Base-by-base conservation (phyloP, 2,797 vertebrate genomes). In the Sebastes oblongus region DNA sequence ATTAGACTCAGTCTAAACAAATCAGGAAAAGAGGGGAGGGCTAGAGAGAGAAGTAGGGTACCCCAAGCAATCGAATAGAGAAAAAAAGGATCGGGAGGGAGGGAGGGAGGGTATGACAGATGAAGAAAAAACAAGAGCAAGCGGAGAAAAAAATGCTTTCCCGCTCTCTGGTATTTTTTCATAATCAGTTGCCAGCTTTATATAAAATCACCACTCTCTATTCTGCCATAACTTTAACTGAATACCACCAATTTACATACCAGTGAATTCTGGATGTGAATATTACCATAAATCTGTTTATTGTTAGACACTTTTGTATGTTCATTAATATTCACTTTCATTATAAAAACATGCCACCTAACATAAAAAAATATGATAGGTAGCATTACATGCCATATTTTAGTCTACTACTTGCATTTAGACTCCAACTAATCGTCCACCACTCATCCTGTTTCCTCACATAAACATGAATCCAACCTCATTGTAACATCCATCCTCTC, bases 1-100 rank as follows among this genome's bases (percentile, higher is more conserved):
- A 91, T 91, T 90, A 88, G 59, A 66, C 50, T 72, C 61, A 72
- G 13, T 82, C 78, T 81, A 90, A 91, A 92, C 87, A 93, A 91
- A 89, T 78, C 62, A 82, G 77, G 62, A 29, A 22, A 22, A 18
- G 58, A 59, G 8, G 6, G 27, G 61, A 64, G 74, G 13, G 52
- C 1, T 11, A 20, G 69, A 24, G 68, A 12, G 16, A 69, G 64
- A 78, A 62, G 39, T 7, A 11, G 62, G 4, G 25, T 14, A 67
- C 16, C 24, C 12, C 1, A 4, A 72, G 54, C 30, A 70, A 83
- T 46, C 13, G 11, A 36, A 77, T 56, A 60, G 20, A 68, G 55
- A 24, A 29, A 62, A 39, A 82, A 64, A 27, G 3, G 8, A 77
- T 34, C 2, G 10, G 39, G 50, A 75, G 71, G 70, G 50, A 10